Base-by-base conservation (phyloP, 2,113 vertebrate species). In the Sturnus vulgaris region DNA sequence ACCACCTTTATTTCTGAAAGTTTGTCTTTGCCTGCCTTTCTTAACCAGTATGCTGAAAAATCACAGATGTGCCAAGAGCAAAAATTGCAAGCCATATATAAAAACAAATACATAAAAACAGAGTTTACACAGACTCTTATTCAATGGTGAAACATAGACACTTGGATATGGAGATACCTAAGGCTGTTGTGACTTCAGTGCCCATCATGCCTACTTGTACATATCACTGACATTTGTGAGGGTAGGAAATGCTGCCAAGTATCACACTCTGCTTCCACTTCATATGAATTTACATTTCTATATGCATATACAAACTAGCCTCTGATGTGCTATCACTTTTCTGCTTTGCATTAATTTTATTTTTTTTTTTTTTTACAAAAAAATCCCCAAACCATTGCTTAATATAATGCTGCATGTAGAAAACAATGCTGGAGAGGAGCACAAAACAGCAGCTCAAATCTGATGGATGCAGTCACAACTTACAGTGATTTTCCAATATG, bases 131-230 rank as follows among this genome's bases (percentile, higher is more conserved):
- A 35, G 28, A 40, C 12, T 49, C 15, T 6, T 40, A 73, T 7
- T 61, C 7, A 66, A 2, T 18, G 14, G 42, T 35, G 56, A 89
- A 92, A 88, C 1, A 4, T 0, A 82, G 30, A 50, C 12, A 46
- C 2, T 4, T 0, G 1, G 19, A 55, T 31, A 56, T 12, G 30
- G 30, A 87, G 53, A 71, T 20, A 47, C 0, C 7, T 17, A 47
- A 69, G 44, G 61, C 23, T 90, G 21, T 16, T 85, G 14, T 31
- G 61, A 69, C 44, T 52, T 44, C 49, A 27, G 39, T 22, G 39
- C 33, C 49, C 39, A 24, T 64, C 23, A 18, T 52, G 61, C 80
- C 66, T 35, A 12, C 40, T 56, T 56, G 33, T 25, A 40, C 37
- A 5, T 33, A 66, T 42, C 46, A 42, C 68, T 42, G 60, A 70